These are phyloP conservation scores for Phaonia tiefii DNA, from an alignment of 2,888 invertebrate species.

Conservation along the genomic window DNA sequence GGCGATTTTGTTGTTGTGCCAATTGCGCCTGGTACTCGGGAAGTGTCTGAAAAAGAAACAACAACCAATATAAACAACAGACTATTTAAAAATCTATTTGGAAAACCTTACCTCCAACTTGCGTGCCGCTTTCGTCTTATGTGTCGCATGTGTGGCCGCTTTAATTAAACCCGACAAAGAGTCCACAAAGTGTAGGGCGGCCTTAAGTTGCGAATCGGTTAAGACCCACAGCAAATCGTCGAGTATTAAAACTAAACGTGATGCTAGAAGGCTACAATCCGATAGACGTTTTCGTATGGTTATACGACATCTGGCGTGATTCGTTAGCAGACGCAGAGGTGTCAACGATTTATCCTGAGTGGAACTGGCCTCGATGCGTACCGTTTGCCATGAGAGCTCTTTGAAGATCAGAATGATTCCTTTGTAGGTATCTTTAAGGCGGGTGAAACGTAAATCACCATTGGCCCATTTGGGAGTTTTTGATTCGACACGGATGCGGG, in stretches of 20 bases:
- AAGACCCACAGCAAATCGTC: conserved; percentile 98
- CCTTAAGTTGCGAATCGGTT: conserved; percentile 96
- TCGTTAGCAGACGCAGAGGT: conserved; percentile 94
- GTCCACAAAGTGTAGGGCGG: conserved; percentile 93
- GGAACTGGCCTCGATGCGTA: conserved; percentile 96
- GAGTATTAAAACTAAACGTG: conserved; percentile 93
- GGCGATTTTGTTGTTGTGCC: conserved; percentile 82
- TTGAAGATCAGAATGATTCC: conserved; percentile 97
- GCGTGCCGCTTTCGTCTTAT: conserved; percentile 90
- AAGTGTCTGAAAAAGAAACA: conserved; percentile 80
- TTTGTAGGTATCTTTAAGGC: conserved; percentile 93
- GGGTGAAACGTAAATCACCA: conserved; percentile 93
- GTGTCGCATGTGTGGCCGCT: conserved; percentile 88
- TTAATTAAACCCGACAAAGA: conserved; percentile 91
- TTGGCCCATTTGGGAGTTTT: conserved; percentile 94
- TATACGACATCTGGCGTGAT: conserved; percentile 96
- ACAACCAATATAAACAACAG: conserved; percentile 5
- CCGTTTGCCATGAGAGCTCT: conserved; percentile 97
- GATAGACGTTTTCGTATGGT: conserved; percentile 96
- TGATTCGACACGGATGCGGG: conserved; percentile 95
- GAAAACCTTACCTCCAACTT: conserved; percentile 88
- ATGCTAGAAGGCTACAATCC: conserved; percentile 96
- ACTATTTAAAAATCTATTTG: too few relatives aligned
- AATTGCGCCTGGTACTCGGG: conserved; percentile 89
- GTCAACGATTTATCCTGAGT: conserved; percentile 89